A percentile compares a stretch with the other conserved stretches of the same genome.
These are phyloP conservation scores for Criorhina ranunculi DNA, from an alignment of 2,888 invertebrate species.

Conservation along the genomic window DNA sequence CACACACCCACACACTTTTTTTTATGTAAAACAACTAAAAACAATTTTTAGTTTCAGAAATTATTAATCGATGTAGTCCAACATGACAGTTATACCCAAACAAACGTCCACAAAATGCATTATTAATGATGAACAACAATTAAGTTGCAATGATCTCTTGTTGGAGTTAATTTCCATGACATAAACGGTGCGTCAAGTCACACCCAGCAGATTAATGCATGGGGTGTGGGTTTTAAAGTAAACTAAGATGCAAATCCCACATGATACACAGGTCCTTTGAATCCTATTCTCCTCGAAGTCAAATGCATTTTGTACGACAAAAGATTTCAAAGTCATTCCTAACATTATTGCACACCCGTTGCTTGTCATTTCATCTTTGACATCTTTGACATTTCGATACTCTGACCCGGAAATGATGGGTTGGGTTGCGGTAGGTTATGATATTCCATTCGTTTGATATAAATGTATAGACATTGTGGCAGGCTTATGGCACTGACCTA, in stretches of 20 bases:
- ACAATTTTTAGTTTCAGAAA: not conserved
- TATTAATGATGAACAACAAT: slow-evolving; percentile 12
- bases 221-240: too few relatives aligned
- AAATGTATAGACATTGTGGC: not conserved
- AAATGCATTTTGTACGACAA: too few relatives aligned
- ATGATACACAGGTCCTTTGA: too few relatives aligned
- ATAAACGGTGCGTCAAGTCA: not conserved
- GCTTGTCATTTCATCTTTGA: too few relatives aligned
- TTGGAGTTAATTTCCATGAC: not conserved
- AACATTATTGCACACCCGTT: too few relatives aligned
- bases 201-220: slow-evolving; percentile 25
- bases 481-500: slow-evolving; percentile 35
- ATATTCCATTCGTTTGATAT: not conserved
- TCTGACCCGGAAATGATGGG: not conserved
- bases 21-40: not conserved
- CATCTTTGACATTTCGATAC: too few relatives aligned
- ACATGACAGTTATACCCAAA: slow-evolving; percentile 7
- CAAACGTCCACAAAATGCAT: slow-evolving; percentile 17
- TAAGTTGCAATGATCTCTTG: not conserved
- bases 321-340: too few relatives aligned
- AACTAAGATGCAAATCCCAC: too few relatives aligned
- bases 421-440: slow-evolving; percentile 1
- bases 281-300: too few relatives aligned
- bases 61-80: slow-evolving; percentile 14
- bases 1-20: not conserved